These are phyloP conservation scores for Calliopsis andreniformis DNA, from an alignment of 1,140 invertebrate species.

Conservation along the genomic window DNA sequence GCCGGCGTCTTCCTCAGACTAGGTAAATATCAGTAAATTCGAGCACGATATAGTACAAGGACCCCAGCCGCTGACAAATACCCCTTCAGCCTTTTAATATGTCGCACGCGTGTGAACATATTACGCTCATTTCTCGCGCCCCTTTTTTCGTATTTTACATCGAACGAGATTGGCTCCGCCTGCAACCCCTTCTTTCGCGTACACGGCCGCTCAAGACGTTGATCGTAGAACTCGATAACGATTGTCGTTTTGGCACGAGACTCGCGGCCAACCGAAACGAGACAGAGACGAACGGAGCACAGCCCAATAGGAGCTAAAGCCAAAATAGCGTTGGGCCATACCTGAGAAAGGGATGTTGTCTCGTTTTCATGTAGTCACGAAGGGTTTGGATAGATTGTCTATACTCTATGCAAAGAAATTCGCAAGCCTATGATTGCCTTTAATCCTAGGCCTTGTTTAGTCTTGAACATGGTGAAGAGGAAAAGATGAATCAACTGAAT, in stretches of 20 bases:
- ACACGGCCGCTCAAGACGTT: background rate
- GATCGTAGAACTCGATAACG: constrained; percentile 25
- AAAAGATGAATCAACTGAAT: too few relatives aligned
- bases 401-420: too few relatives aligned
- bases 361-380: background rate
- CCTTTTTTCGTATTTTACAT: constrained; percentile 8
- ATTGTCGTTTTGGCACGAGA: constrained; percentile 34
- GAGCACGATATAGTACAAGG: constrained; percentile 49
- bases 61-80: constrained; percentile 48
- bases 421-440: too few relatives aligned
- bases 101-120: background rate
- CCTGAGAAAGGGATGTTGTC: constrained; percentile 18
- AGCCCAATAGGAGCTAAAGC: constrained; percentile 12
- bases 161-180: constrained; percentile 21
- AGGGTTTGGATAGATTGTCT: too few relatives aligned
- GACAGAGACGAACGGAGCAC: background rate
- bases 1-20: constrained; percentile 48
- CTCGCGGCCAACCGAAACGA: constrained; percentile 1
- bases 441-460: too few relatives aligned
- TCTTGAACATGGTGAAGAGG: too few relatives aligned
- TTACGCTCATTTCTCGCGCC: constrained; percentile 12
- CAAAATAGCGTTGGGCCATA: constrained; percentile 50
- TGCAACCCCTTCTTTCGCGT: background rate
- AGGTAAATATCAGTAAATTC: constrained; percentile 67
- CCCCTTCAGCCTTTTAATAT: constrained; percentile 40